Conservation (phyloP, 2,797 vertebrate species). For the Sebastes itinus region DNA sequence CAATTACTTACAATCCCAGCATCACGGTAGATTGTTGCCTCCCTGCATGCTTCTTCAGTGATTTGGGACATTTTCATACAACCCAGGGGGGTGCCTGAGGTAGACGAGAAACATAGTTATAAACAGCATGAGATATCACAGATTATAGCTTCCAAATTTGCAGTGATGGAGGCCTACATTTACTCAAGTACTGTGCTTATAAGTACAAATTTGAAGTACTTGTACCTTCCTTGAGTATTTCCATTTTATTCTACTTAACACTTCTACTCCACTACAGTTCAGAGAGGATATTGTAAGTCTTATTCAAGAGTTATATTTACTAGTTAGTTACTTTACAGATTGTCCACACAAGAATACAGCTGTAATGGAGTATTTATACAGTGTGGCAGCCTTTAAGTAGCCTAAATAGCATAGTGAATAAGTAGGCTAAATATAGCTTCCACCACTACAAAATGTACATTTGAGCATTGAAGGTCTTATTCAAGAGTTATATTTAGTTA, state of each 20-base stretch:
- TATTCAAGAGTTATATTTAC: not conserved
- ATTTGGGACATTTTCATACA: conserved; percentile 82
- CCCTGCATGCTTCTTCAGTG: conserved; percentile 83
- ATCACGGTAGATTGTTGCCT: conserved; percentile 84
- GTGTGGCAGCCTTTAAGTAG: not conserved
- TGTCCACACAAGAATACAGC: not conserved
- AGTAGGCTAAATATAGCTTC: too few species aligned
- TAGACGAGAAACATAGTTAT: not conserved
- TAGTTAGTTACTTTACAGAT: not conserved
- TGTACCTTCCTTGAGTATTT: too few species aligned
- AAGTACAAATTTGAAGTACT: too few species aligned
- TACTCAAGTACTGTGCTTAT: not conserved
- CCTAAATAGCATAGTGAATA: too few species aligned
- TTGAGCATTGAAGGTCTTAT: not conserved
- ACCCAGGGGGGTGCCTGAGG: conserved; percentile 83
- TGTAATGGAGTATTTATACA: not conserved
- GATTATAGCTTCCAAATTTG: not conserved
- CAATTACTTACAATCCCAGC: conserved; percentile 85
- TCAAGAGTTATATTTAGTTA: not conserved
- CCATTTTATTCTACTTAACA: not conserved
- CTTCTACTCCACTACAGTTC: not conserved
- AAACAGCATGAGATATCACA: not conserved
- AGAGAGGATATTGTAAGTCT: not conserved
- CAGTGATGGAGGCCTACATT: too few species aligned
- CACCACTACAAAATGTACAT: too few species aligned